Evolutionary conservation across 2,888 invertebrate species (phyloP).

Genomic region (Watsonalla cultraria): DNA sequence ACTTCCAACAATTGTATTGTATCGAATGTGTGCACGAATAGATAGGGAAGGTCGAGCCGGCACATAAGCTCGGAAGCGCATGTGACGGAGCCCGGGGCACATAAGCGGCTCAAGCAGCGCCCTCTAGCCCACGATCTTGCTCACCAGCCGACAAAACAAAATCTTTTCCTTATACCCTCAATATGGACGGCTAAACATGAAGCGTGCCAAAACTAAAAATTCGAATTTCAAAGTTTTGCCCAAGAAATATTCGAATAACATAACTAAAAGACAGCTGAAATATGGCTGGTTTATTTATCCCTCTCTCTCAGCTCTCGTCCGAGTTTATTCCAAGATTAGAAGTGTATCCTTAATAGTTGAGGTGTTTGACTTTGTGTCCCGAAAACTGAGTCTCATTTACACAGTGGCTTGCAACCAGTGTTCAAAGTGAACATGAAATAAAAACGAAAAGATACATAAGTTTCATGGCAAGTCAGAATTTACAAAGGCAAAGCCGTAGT

Average conservation of each 20-base stretch:
- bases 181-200: neutral
- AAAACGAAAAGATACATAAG: constrained; percentile 17
- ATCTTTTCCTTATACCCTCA: neutral
- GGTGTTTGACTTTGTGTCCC: too few relatives aligned
- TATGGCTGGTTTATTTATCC: too few relatives aligned
- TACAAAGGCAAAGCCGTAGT: constrained; percentile 42
- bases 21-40: constrained; percentile 54
- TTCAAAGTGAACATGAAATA: constrained; percentile 1
- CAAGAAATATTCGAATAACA: too few relatives aligned
- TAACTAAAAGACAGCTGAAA: too few relatives aligned
- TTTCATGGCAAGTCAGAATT: constrained; percentile 42
- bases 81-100: constrained; percentile 30
- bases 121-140: constrained; percentile 14
- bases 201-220: too few relatives aligned
- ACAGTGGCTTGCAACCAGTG: too few relatives aligned
- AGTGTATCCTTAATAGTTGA: too few relatives aligned
- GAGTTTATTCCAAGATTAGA: too few relatives aligned
- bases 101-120: constrained; percentile 55
- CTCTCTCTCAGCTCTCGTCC: too few relatives aligned
- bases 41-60: constrained; percentile 42
- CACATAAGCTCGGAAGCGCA: constrained; percentile 38
- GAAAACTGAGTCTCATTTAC: too few relatives aligned
- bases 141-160: constrained; percentile 2
- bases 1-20: constrained; percentile 26
- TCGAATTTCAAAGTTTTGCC: too few relatives aligned